Evolutionary conservation across 1,140 invertebrate species (phyloP), one percentile per base, ranked within the genome.

Genomic region (Drosophila trapezifrons): DNA sequence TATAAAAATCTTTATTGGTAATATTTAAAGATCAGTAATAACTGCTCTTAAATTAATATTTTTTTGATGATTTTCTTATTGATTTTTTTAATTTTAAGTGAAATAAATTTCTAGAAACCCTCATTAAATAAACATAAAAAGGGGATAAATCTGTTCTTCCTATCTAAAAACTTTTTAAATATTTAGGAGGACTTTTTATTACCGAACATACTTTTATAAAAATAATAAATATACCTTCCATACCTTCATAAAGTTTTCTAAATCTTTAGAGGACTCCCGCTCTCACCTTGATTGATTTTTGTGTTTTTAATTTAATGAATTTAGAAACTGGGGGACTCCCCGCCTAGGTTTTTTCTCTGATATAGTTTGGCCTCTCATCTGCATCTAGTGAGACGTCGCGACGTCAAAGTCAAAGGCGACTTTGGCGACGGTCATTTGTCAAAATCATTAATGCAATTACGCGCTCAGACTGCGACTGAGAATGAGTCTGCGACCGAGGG

Each of bases 381-480:
- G 56, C 71, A 73, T 51, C 72, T n/a, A n/a, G n/a, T n/a, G n/a
- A 51, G 25, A 27, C 8, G 15, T 4, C 8, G 35, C 45, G 46
- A 59, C 63, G 80, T 78, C 67, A 62, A 66, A 69, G 80, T 78
- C 80, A 78, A 80, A 80, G 70, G 65, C 67, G 58, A 75, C 71
- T 64, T 77, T 62, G 66, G 84, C 80, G 80, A 65, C 71, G 83
- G 80, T 78, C 85, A 85, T 89, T 89, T 89, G 83, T 90, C 80
- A 90, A 89, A 89, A 89, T 89, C 84, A 85, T 89, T 90, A 89
- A 89, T 90, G 86, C 84, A 89, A 89, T 89, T 89, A 89, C 80
- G 76, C 65, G 65, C 65, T 58, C 47, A 79, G 65, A 54, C 64
- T 47, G 63, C 18, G 42, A 75, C 70, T 55, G 38, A 56, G 71